Percentiles rank a stretch among this genome's conserved stretches.
These are phyloP conservation scores for Micrasema longulum DNA, from an alignment of 1,140 invertebrate species.

Conservation along the genomic window DNA sequence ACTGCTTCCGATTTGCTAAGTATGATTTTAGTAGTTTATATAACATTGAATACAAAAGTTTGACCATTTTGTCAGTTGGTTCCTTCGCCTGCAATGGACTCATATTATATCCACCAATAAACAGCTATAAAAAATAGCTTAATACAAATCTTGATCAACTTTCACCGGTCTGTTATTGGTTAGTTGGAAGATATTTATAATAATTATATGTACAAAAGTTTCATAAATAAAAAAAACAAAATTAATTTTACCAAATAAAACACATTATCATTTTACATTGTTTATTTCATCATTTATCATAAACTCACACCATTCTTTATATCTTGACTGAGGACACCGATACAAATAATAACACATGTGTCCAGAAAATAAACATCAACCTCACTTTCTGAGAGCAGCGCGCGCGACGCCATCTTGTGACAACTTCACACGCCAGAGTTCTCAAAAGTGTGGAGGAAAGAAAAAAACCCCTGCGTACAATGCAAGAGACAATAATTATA, in stretches of 20 bases:
- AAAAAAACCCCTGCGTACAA: too few relatives aligned
- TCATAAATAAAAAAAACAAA: background rate
- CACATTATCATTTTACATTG: constrained; percentile 7
- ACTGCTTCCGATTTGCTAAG: too few relatives aligned
- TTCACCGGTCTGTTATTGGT: background rate
- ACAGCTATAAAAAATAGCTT: background rate
- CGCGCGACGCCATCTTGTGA: too few relatives aligned
- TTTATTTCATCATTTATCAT: constrained; percentile 37
- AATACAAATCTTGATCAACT: background rate
- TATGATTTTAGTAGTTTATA: too few relatives aligned
- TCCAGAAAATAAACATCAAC: constrained; percentile 23
- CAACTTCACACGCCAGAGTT: too few relatives aligned
- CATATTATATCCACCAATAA: background rate
- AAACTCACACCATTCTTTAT: constrained; percentile 36
- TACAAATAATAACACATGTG: constrained; percentile 10
- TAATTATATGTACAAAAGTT: background rate
- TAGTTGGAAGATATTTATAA: background rate
- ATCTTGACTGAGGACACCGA: constrained; percentile 33
- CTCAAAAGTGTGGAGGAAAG: too few relatives aligned
- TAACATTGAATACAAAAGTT: too few relatives aligned
- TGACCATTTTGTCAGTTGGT: too few relatives aligned
- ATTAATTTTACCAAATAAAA: background rate
- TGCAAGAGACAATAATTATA: too few relatives aligned
- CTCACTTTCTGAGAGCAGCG: too few relatives aligned
- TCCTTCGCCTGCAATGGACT: background rate